Evolutionary conservation across 1,140 invertebrate genomes (phyloP).

Genomic region (Macrobrachium nipponense): DNA sequence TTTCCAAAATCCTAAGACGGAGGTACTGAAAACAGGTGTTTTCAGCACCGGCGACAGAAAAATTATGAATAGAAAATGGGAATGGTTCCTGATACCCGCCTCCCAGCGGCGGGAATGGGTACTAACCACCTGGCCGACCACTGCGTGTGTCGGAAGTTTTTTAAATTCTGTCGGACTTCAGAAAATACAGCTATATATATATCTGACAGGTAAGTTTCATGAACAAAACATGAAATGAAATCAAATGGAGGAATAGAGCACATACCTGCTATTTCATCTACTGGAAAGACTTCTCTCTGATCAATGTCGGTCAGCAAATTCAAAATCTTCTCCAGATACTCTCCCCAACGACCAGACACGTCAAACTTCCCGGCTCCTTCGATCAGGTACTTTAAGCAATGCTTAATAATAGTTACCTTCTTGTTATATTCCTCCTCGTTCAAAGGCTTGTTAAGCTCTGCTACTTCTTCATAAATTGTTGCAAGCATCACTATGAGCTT

Average conservation of each 20-base stretch:
- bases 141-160: too few relatives aligned
- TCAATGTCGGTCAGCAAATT: background rate
- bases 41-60: too few relatives aligned
- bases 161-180: too few relatives aligned
- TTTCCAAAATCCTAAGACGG: too few relatives aligned
- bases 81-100: too few relatives aligned
- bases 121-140: too few relatives aligned
- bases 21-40: too few relatives aligned
- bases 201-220: background rate
- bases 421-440: background rate
- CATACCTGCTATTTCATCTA: background rate
- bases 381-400: conserved; percentile 9
- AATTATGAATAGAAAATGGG: too few relatives aligned
- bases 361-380: conserved; percentile 15
- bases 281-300: background rate
- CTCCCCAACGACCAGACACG: conserved; percentile 14
- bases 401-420: background rate
- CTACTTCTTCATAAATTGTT: background rate
- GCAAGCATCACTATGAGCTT: background rate
- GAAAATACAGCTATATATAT: too few relatives aligned
- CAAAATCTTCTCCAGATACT: background rate
- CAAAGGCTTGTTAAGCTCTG: background rate
- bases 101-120: too few relatives aligned
- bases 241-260: background rate
- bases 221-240: background rate